A percentile compares a stretch with the other conserved stretches of the same genome.
These are phyloP conservation scores for Myathropa florea DNA, from an alignment of 2,888 invertebrate species.

Conservation along the genomic window DNA sequence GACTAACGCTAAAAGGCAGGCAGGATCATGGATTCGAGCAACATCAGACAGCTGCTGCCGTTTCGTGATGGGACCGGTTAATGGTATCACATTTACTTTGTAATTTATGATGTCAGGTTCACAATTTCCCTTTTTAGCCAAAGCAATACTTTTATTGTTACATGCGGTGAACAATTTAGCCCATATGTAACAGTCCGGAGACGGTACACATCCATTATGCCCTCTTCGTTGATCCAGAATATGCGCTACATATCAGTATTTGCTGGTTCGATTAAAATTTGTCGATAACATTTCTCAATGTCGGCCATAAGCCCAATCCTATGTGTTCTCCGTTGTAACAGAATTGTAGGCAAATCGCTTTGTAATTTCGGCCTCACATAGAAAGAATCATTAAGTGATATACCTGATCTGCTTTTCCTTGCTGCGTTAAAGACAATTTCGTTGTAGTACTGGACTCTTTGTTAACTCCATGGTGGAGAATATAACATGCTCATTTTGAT, in stretches of 20 bases:
- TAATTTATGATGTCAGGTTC: constrained; percentile 8
- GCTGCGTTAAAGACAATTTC: constrained; percentile 56
- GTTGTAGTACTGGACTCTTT: constrained; percentile 51
- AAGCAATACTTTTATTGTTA: neutral
- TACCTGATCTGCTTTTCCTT: constrained; percentile 18
- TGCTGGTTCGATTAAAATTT: constrained; percentile 21
- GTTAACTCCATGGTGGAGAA: constrained; percentile 37
- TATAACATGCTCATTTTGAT: too few species aligned
- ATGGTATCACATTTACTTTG: neutral
- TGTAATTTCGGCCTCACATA: constrained; percentile 51
- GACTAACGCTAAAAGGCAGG: constrained; percentile 15
- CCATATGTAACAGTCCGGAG: constrained; percentile 52
- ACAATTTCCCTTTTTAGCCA: neutral
- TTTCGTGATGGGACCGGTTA: neutral
- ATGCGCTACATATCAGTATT: constrained; percentile 36
- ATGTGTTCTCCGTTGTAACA: constrained; percentile 29
- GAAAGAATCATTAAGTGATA: constrained; percentile 49
- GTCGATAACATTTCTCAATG: constrained; percentile 52
- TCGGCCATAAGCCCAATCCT: constrained; percentile 48
- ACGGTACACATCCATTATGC: constrained; percentile 9
- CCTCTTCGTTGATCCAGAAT: constrained; percentile 5
- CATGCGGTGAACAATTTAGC: constrained; percentile 43
- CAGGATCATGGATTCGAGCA: constrained; percentile 23
- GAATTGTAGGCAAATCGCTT: constrained; percentile 33
- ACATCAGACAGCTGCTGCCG: constrained; percentile 19